Conservation (phyloP, 2,113 vertebrate species). For the Perccottus glenii region DNA sequence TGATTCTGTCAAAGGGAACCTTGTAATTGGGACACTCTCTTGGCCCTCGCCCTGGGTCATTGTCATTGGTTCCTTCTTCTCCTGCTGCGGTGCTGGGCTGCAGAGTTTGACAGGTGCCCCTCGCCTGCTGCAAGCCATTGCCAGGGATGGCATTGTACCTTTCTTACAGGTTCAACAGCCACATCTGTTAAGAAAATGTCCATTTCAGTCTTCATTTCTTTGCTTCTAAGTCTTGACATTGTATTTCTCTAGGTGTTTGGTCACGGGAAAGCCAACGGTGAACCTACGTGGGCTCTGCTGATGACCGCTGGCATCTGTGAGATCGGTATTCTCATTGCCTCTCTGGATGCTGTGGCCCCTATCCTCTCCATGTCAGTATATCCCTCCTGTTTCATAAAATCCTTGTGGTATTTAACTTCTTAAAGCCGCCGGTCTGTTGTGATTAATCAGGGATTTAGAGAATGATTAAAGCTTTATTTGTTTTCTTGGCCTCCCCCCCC, state of each 20-base stretch:
- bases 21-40: slow-evolving; percentile 92
- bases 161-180: slow-evolving; percentile 85
- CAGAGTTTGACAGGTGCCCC: slow-evolving; percentile 96
- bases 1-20: slow-evolving; percentile 91
- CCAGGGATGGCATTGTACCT: slow-evolving; percentile 92
- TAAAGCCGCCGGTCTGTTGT: slow-evolving; percentile 14
- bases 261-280: slow-evolving; percentile 94
- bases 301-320: slow-evolving; percentile 93
- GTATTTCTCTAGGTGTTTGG: slow-evolving; percentile 85
- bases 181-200: background rate
- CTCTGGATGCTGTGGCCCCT: slow-evolving; percentile 92
- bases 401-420: slow-evolving; percentile 5
- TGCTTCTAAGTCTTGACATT: background rate
- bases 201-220: background rate
- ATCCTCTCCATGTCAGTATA: slow-evolving; percentile 95
- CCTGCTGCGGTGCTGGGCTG: slow-evolving; percentile 93
- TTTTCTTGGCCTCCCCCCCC: background rate
- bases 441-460: slow-evolving; percentile 21
- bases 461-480: background rate
- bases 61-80: slow-evolving; percentile 97
- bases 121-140: slow-evolving; percentile 93
- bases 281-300: slow-evolving; percentile 95
- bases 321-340: slow-evolving; percentile 94
- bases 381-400: slow-evolving; percentile 6
- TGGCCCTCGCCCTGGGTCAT: slow-evolving; percentile 99